These are phyloP conservation scores for Motacilla alba DNA, from an alignment of 2,113 vertebrate species.

Conservation along the genomic window DNA sequence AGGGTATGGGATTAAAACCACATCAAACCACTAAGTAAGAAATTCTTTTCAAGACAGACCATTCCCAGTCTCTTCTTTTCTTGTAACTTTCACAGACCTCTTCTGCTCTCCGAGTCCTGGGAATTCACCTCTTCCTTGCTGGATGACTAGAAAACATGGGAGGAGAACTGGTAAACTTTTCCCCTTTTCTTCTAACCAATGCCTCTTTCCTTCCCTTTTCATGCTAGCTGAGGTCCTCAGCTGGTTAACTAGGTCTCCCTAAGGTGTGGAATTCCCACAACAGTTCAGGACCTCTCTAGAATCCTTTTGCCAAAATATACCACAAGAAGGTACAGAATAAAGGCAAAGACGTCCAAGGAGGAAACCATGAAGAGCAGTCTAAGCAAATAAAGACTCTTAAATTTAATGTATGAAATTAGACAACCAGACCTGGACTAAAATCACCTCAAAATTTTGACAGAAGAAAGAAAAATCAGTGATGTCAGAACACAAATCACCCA, in stretches of 20 bases:
- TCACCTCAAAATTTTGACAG: not conserved
- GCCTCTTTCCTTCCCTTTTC: not conserved
- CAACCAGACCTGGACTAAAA: not conserved
- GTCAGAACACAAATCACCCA: not conserved
- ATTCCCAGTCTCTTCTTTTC: not conserved
- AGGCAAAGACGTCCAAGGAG: not conserved
- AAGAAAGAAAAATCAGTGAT: not conserved
- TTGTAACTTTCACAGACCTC: not conserved
- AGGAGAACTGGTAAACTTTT: not conserved
- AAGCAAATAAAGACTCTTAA: not conserved
- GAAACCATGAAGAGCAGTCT: not conserved
- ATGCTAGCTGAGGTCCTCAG: not conserved
- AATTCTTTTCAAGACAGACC: not conserved
- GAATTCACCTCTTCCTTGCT: not conserved
- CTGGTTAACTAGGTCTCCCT: not conserved
- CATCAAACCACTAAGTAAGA: not conserved
- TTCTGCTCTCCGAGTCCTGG: not conserved
- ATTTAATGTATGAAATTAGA: not conserved
- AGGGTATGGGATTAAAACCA: slow-evolving; percentile 17
- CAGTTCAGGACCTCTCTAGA: not conserved
- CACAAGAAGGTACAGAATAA: not conserved
- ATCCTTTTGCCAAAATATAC: not conserved
- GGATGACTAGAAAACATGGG: not conserved
- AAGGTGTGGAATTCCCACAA: not conserved
- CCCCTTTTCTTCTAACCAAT: not conserved